Conservation (phyloP, 2,797 vertebrate species). For the Helarctos malayanus region DNA sequence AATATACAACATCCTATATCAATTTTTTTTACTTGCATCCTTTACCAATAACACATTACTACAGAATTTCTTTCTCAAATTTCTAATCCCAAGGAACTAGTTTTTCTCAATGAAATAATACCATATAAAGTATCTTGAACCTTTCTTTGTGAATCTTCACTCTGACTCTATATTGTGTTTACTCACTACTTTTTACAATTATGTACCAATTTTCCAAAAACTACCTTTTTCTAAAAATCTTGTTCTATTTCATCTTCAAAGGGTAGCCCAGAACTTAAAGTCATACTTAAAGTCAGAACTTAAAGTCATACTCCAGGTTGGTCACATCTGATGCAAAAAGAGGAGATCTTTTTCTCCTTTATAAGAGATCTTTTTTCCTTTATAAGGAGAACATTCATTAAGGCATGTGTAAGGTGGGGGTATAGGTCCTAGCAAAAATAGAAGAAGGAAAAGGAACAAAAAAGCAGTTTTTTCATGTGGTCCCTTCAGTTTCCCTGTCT, state of each 20-base stretch:
- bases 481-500: not conserved
- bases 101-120: not conserved
- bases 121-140: not conserved
- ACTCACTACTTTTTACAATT: constrained; percentile 26
- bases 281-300: constrained; percentile 5
- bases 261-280: not conserved
- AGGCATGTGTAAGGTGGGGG: not conserved
- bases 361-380: not conserved
- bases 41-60: constrained; percentile 13
- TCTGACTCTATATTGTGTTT: constrained; percentile 2
- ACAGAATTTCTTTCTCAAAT: constrained; percentile 54
- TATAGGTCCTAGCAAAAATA: not conserved
- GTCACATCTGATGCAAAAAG: not conserved
- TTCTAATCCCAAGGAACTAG: constrained; percentile 12
- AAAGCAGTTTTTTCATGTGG: not conserved
- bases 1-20: not conserved
- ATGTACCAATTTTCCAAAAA: not conserved
- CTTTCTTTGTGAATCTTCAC: constrained; percentile 9
- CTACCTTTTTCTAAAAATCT: constrained; percentile 14
- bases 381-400: not conserved
- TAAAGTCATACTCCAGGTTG: not conserved
- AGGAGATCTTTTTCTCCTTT: not conserved
- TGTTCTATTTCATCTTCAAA: constrained; percentile 36
- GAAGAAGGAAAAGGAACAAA: not conserved
- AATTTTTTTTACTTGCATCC: not conserved